Evolutionary conservation across 2,113 vertebrate genomes (phyloP), one percentile per base, ranked within the genome.

Genomic region (Spermophilus dauricus): DNA sequence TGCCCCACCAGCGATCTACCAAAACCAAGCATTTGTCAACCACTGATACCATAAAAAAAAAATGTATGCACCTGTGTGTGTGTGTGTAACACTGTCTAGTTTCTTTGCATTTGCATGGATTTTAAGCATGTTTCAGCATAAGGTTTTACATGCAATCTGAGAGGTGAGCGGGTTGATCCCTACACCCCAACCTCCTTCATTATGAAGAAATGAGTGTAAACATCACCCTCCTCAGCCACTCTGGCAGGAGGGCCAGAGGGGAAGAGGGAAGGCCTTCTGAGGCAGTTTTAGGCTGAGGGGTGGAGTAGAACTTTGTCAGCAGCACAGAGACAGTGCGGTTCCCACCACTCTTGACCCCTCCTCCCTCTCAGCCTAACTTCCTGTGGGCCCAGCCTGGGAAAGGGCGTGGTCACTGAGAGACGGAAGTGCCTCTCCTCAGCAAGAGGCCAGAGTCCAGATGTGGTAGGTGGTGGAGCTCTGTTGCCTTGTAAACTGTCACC

Each of bases 361-460:
- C 94, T 95, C 75, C 91, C 89, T 76, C 51, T 18, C 0, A 0
- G 37, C 39, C 75, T 11, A 26, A 87, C 95, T 98, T 97, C 97
- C 97, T 95, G 89, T 82, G 89, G 67, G 81, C 87, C 65, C 87
- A 51, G 90, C 73, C 92, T 96, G 95, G 94, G 95, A 94, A 94
- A 96, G 94, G 94, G 96, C 1, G 84, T 92, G 92, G 76, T 75
- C 76, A 42, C 96, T 1, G 32, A 94, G n/a, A 89, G 83, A 82
- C 63, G 34, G 67, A 58, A 95, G 93, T 56, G 51, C 67, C 53
- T 88, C 53, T 91, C 45, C 17, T 10, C 8, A 56, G 76, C 11
- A 0, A 1, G 65, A 37, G 16, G 45, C 13, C 28, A 56, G 4
- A 76, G 51, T 82, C 70, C 94, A 56, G 58, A 63, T 77, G 70